phyloP scores from a whole-genome alignment of 1,140 invertebrate species.

The Centruroides sculpturatus region DNA sequence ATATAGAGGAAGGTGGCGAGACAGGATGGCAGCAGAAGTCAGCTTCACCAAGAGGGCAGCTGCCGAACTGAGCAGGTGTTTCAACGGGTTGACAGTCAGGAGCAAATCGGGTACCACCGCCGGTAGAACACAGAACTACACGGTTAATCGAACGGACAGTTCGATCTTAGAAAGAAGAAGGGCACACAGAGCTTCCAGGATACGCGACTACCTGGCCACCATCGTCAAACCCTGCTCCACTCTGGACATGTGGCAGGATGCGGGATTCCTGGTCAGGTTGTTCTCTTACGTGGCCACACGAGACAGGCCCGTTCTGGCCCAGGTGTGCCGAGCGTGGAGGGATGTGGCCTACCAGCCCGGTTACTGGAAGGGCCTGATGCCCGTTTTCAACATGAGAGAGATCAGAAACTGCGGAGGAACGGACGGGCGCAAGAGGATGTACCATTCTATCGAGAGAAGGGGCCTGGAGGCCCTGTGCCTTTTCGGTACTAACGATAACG shows the following conservation, averaged over 20 bases:
- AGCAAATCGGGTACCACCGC: background rate
- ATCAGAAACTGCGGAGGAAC: conserved; percentile 26
- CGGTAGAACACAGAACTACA: background rate
- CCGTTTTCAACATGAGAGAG: conserved; percentile 66
- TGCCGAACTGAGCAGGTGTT: conserved; percentile 68
- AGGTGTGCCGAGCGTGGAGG: conserved; percentile 64
- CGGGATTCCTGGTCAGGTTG: conserved; percentile 63
- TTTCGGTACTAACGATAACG: conserved; percentile 70
- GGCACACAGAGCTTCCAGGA: no score
- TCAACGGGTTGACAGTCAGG: conserved; percentile 58
- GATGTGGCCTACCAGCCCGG: conserved; percentile 67
- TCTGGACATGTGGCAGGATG: conserved; percentile 58
- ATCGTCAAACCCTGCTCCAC: conserved; percentile 3
- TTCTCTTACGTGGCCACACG: conserved; percentile 67
- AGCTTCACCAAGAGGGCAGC: conserved; percentile 53
- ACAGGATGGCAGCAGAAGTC: conserved; percentile 19
- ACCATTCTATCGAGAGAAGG: conserved; percentile 45
- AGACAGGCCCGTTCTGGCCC: conserved; percentile 58
- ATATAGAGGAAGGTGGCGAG: background rate
- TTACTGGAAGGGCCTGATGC: conserved; percentile 68
- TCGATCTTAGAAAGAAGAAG: background rate
- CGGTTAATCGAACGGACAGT: background rate
- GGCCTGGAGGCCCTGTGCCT: conserved; percentile 71
- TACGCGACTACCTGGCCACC: no score
- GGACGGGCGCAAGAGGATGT: conserved; percentile 1